Conservation (phyloP, 2,797 vertebrate species). For the Huso huso region DNA sequence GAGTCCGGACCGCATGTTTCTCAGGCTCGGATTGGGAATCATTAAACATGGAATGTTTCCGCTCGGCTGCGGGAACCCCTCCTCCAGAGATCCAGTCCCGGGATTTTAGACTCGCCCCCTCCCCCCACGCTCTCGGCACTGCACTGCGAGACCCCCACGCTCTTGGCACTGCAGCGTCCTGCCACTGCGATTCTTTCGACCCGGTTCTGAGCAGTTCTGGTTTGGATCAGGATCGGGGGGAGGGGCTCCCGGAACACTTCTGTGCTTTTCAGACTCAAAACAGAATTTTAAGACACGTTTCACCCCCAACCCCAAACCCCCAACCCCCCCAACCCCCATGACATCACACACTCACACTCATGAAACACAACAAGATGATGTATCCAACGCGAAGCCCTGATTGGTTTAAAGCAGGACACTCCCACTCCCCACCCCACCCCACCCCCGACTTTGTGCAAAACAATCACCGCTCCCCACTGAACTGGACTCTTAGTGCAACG, state of each 20-base stretch:
- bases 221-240: no score
- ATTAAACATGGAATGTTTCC: not conserved
- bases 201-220: no score
- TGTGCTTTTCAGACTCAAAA: no score
- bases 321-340: constrained; percentile 15
- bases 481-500: constrained; percentile 51
- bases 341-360: constrained; percentile 23
- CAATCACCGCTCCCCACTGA: constrained; percentile 37
- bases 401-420: constrained; percentile 11
- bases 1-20: no score
- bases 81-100: no score
- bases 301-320: constrained; percentile 1
- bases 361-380: constrained; percentile 33
- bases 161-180: no score
- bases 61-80: not conserved
- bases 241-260: no score
- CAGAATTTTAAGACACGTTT: no score
- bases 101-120: not conserved
- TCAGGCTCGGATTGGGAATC: no score
- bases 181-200: no score
- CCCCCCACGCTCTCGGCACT: not conserved
- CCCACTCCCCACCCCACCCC: constrained; percentile 17
- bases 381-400: constrained; percentile 8
- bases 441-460: constrained; percentile 27
- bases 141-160: no score